These are phyloP conservation scores for Patella pellucida DNA, from an alignment of 2,888 invertebrate genomes.

Conservation along the genomic window DNA sequence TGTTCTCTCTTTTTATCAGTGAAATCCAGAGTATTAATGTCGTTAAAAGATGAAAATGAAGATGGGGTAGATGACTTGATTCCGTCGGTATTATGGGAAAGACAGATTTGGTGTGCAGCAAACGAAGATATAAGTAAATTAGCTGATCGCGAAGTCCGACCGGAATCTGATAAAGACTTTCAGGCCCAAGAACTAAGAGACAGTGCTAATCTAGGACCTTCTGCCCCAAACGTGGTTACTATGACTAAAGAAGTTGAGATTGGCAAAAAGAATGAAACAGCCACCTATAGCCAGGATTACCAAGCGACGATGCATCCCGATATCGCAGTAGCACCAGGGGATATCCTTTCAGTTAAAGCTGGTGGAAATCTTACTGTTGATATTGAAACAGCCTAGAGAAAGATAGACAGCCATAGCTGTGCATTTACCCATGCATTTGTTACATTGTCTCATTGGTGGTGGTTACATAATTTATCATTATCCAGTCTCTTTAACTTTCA, in stretches of 20 bases:
- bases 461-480: neutral
- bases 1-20: slow-evolving; percentile 43
- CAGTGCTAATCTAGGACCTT: neutral
- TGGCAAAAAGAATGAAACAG: slow-evolving; percentile 10
- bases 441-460: slow-evolving; percentile 11
- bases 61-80: slow-evolving; percentile 40
- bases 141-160: neutral
- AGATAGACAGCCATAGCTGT: neutral
- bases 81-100: slow-evolving; percentile 35
- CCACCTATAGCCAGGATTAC: slow-evolving; percentile 18
- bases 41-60: slow-evolving; percentile 56
- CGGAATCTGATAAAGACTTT: neutral
- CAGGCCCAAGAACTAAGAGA: neutral
- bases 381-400: slow-evolving; percentile 33
- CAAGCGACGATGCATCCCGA: slow-evolving; percentile 49
- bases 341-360: slow-evolving; percentile 24
- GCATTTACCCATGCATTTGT: slow-evolving; percentile 3
- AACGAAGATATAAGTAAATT: slow-evolving; percentile 8
- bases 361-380: slow-evolving; percentile 34
- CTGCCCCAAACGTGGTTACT: slow-evolving; percentile 15
- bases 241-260: slow-evolving; percentile 18
- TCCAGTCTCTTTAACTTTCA: too few species aligned
- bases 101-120: slow-evolving; percentile 29
- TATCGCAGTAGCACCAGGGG: slow-evolving; percentile 37
- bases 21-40: slow-evolving; percentile 63